Evolutionary conservation across 2,888 invertebrate genomes (phyloP), one percentile per base, ranked within the genome.

Genomic region (Capitulum mitella): DNA sequence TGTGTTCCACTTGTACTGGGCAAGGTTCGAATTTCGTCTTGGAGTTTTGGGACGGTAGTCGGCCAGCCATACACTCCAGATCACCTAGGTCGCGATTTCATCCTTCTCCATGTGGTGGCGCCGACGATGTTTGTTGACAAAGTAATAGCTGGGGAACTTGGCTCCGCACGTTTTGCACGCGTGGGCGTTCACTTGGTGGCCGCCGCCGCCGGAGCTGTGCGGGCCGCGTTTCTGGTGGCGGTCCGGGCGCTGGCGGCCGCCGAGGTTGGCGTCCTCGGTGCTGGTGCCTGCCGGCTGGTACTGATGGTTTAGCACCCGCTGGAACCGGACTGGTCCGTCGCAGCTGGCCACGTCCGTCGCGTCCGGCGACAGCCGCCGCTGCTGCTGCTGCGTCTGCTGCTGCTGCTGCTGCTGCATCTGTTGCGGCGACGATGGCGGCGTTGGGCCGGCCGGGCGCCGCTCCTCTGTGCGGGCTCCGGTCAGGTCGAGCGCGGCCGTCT

Each of bases 131-230:
- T 95, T 95, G 85, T 95, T 95, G 40, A 95, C 95, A 87, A 95
- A 95, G 87, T 95, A 95, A 85, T 95, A 95, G 82, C 94, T 94
- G 1, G 95, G 95, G 85, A 95, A 95, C 85, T 95, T 95, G 83
- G 91, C 93, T 34, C 95, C 95, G 86, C 95, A 95, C 0, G 93
- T 94, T 86, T 95, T 95, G 86, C 95, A 95, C 0, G 95, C 95
- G 86, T 95, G 95, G 87, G 70, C n/a, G n/a, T n/a, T n/a, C n/a
- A n/a, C n/a, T n/a, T n/a, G n/a, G n/a, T n/a, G n/a, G n/a, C n/a
- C n/a, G n/a, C n/a, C n/a, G n/a, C n/a, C n/a, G n/a, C n/a, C n/a
- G n/a, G n/a, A n/a, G n/a, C n/a, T n/a, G n/a, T n/a, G n/a, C n/a
- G n/a, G n/a, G n/a, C n/a, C n/a, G n/a, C n/a, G n/a, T n/a, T n/a